Conservation (phyloP, 2,113 vertebrate species). For the Boulengeromyrus knoepffleri region DNA sequence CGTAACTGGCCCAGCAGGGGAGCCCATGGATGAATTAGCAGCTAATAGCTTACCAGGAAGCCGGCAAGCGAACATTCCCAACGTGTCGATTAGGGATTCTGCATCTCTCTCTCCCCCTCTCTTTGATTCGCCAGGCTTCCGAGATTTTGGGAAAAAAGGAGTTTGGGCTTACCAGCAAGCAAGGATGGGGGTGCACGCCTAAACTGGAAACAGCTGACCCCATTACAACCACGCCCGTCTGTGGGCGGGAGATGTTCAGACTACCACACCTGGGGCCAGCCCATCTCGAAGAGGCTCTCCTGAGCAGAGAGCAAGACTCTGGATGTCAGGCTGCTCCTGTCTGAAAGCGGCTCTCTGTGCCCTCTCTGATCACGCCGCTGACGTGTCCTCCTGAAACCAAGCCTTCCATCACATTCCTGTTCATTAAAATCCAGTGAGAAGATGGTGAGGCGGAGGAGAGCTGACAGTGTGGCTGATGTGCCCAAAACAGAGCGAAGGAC, state of each 20-base stretch:
- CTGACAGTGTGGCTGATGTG: not conserved
- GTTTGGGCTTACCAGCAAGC: not conserved
- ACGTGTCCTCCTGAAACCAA: not conserved
- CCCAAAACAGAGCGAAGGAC: not conserved
- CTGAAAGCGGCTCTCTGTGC: not conserved
- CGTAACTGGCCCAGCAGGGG: constrained; percentile 95
- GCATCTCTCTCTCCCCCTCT: constrained; percentile 41
- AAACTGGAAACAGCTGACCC: not conserved
- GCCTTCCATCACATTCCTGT: not conserved
- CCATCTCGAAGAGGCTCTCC: not conserved
- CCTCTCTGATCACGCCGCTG: not conserved
- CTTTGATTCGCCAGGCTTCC: constrained; percentile 54
- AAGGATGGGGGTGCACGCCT: not conserved
- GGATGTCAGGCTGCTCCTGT: not conserved
- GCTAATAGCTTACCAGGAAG: constrained; percentile 95
- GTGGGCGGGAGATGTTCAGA: not conserved
- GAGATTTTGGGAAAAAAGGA: constrained; percentile 28
- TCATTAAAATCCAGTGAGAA: not conserved
- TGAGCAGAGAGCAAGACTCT: constrained; percentile 41
- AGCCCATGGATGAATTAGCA: constrained; percentile 94
- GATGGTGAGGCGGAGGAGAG: not conserved
- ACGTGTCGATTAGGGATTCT: constrained; percentile 65
- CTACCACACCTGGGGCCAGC: not conserved
- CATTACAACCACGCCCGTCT: not conserved
- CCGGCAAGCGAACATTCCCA: constrained; percentile 58